These are phyloP conservation scores for Leptinotarsa tumamoca DNA, from an alignment of 2,888 invertebrate species.

Conservation along the genomic window DNA sequence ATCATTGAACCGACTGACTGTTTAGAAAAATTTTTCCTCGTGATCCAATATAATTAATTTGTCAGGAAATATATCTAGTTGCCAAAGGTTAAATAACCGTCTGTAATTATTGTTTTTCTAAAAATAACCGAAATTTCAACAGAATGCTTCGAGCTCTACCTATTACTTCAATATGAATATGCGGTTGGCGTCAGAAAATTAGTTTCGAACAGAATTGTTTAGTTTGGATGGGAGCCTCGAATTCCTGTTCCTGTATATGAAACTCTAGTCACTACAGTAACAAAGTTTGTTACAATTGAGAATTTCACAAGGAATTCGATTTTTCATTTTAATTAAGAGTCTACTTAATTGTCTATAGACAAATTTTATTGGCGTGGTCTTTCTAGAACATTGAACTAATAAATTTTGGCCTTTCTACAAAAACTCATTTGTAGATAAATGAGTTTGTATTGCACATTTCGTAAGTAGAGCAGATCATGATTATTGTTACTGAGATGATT, in stretches of 20 bases:
- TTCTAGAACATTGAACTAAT: too few relatives aligned
- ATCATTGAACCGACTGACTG: not conserved
- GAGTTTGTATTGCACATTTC: too few relatives aligned
- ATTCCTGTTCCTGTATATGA: not conserved
- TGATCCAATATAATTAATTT: slow-evolving; percentile 23
- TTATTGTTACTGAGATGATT: too few relatives aligned
- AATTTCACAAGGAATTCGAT: too few relatives aligned
- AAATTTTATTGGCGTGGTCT: too few relatives aligned
- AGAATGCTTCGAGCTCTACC: slow-evolving; percentile 9
- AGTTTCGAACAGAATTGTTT: not conserved
- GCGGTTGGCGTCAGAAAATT: not conserved
- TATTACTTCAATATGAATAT: not conserved
- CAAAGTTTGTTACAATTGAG: too few relatives aligned
- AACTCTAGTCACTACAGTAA: too few relatives aligned
- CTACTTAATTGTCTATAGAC: too few relatives aligned
- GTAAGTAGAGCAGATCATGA: too few relatives aligned
- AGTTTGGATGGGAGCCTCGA: not conserved
- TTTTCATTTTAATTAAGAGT: too few relatives aligned
- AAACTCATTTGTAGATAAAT: too few relatives aligned
- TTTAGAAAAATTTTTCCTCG: slow-evolving; percentile 10
- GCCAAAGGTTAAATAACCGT: slow-evolving; percentile 40
- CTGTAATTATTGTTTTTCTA: slow-evolving; percentile 19
- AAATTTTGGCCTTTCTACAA: too few relatives aligned
- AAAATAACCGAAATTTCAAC: slow-evolving; percentile 10
- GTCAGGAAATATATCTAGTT: slow-evolving; percentile 30